Base-by-base conservation (phyloP, 1,140 invertebrate genomes). In the Drosophila albomicans region DNA sequence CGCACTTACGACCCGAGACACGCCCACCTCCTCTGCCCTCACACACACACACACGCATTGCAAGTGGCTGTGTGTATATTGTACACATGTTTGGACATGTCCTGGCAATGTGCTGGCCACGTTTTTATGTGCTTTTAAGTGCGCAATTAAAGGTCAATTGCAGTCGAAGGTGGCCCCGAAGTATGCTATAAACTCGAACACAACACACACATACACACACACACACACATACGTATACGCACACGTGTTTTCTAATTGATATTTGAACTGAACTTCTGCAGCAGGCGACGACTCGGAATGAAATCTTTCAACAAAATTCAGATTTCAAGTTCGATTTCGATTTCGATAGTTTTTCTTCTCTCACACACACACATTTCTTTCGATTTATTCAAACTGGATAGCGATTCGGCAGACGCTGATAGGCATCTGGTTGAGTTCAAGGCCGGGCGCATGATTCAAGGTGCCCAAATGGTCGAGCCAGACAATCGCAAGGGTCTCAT, bases 401-500 rank as follows among this genome's bases (percentile, higher is more conserved):
- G 10, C 16, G 30, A 43, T 64, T 15, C 6, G 13, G 16, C 10
- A 13, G 16, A 41, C 8, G 20, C 20, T 25, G 15, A 32, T 56
- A 52, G 5, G 1, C 45, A 70, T 65, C 93, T 99, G 58, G 96
- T 99, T 0, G 98, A 99, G 93, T 98, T 99, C 91, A 96, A 97
- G 91, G 98, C 98, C 68, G 98, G 99, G 16, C 98, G 98, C 94
- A 99, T 99, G 98, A 96, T 94, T 51, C 94, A 98, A 93, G 97
- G 97, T 92, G 97, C 96, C 28, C 97, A 97, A 84, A 97, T 97
- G 95, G 97, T 99, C 1, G 95, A 97, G 92, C 97, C 99, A 0
- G 98, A 99, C 92, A 98, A 97, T 67, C 95, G 98, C 77, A 99
- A 99, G 93, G 99, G 99, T 4, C 92, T 97, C 16, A 94, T 99